Evolutionary conservation across 2,113 vertebrate genomes (phyloP).

Genomic region (Psittacus erithacus): DNA sequence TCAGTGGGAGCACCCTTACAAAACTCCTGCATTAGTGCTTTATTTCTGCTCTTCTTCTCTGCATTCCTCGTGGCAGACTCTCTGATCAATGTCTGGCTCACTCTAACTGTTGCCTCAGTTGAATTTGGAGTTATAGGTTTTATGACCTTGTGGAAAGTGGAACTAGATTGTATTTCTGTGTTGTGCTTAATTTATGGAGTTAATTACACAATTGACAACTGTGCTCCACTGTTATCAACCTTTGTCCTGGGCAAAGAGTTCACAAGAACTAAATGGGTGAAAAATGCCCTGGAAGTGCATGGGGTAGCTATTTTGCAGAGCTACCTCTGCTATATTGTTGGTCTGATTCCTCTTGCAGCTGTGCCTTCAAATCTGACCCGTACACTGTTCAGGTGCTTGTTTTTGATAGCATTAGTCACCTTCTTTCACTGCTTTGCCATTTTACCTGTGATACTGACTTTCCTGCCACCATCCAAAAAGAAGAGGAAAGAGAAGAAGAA

Average conservation of each 20-base stretch:
- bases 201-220: conserved; percentile 95
- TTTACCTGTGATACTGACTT: conserved; percentile 97
- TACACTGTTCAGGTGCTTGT: conserved; percentile 98
- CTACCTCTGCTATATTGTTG: conserved; percentile 93
- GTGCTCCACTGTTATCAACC: conserved; percentile 93
- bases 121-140: conserved; percentile 98
- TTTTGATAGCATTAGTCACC: conserved; percentile 95
- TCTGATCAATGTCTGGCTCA: conserved; percentile 94
- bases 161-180: conserved; percentile 97
- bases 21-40: conserved; percentile 96
- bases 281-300: conserved; percentile 93
- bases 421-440: conserved; percentile 99
- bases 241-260: conserved; percentile 94
- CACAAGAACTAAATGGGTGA: conserved; percentile 97
- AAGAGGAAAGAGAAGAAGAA: conserved; percentile 85
- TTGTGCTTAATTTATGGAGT: conserved; percentile 95
- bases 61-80: conserved; percentile 93
- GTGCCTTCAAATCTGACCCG: conserved; percentile 97
- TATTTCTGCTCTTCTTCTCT: conserved; percentile 96
- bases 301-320: conserved; percentile 97
- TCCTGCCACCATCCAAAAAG: conserved; percentile 95
- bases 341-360: conserved; percentile 92
- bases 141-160: conserved; percentile 98
- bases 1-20: conserved; percentile 96
- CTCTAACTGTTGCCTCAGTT: conserved; percentile 92